Base-by-base conservation (phyloP, 2,797 vertebrate genomes). In the Buphagus erythrorhynchus region DNA sequence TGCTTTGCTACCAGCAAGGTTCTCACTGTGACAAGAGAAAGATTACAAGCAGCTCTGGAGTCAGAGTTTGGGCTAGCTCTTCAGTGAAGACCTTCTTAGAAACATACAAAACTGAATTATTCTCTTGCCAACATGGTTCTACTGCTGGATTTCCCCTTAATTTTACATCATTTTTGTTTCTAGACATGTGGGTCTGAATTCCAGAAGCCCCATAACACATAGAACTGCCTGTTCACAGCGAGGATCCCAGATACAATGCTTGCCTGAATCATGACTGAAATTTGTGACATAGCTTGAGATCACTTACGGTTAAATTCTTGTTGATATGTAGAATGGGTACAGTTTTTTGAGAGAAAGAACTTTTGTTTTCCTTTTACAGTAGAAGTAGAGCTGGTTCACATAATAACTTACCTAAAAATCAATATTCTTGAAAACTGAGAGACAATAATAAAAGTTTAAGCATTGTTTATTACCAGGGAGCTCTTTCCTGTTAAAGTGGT, bases 171-270 rank as follows among this genome's bases (percentile, higher is more conserved):
- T 49, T 10, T 58, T 67, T 49, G 7, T 65, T 59, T 35, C 54
- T 75, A 68, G 12, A 29, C 19, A 2, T 6, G 13, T n/a, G 43
- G 12, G 9, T 90, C 66, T 77, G 71, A 90, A 66, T 35, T 66
- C 31, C 38, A 72, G 71, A 69, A 86, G 45, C 18, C 36, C 16
- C 13, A 6, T 68, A 46, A 61, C 19, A 38, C 5, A 4, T 13
- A 8, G 1, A 9, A 42, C 20, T 67, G 16, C n/a, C 16, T 25
- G 6, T 33, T 71, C 2, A 10, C 66, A 61, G 29, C 0, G 0
- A 71, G 52, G 54, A 40, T 74, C 19, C 36, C 33, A 62, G 21
- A 22, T 11, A 5, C 1, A 10, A 33, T 52, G 19, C 33, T 90
- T 90, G 24, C 24, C 52, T 61, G n/a, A 86, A 54, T 35, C 19